phyloP scores from a whole-genome alignment of 2,888 invertebrate species.

The Thereva nobilitata region DNA sequence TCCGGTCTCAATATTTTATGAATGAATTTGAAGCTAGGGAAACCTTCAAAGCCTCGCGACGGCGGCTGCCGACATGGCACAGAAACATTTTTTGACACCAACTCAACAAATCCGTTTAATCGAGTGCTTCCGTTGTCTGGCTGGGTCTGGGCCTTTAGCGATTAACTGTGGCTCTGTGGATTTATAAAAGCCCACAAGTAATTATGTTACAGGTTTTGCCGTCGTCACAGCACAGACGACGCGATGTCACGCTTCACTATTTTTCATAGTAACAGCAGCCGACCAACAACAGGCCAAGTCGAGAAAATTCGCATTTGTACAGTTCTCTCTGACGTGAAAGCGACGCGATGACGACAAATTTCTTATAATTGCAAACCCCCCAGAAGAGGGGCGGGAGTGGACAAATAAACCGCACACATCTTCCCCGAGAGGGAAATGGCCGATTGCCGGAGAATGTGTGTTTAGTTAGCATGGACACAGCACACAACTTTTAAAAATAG shows the following conservation, averaged over 20 bases:
- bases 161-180: no score
- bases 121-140: not conserved
- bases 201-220: no score
- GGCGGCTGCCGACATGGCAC: not conserved
- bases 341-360: constrained; percentile 7
- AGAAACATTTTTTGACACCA: not conserved
- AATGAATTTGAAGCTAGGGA: constrained; percentile 34
- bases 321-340: constrained; percentile 23
- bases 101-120: not conserved
- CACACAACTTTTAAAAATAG: constrained; percentile 39
- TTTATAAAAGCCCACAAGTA: no score
- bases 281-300: constrained; percentile 7
- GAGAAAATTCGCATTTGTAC: constrained; percentile 11
- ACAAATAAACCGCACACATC: not conserved
- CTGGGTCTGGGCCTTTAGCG: not conserved
- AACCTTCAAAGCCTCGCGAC: not conserved
- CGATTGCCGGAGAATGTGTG: not conserved
- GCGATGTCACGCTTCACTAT: no score
- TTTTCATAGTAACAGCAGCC: not conserved
- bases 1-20: constrained; percentile 36
- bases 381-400: no score
- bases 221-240: no score
- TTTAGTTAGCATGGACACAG: constrained; percentile 24
- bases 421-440: constrained; percentile 28
- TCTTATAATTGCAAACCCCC: no score